Base-by-base conservation (phyloP, 2,888 invertebrate genomes). In the Lepidocyrtinus sp. region DNA sequence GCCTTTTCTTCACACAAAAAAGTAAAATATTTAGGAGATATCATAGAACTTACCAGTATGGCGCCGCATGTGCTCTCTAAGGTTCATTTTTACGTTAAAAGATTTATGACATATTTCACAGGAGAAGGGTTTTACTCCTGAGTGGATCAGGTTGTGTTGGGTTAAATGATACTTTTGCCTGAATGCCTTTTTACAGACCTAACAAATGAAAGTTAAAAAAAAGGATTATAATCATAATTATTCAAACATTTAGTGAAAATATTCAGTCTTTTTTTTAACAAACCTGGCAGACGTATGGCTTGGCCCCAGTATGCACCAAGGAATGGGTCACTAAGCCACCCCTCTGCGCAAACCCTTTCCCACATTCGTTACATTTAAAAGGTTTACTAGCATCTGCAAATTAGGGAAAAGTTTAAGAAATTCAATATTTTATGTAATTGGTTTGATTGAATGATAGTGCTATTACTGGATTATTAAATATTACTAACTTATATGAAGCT, bases 41-140 rank as follows among this genome's bases (percentile, higher is more conserved):
- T 36, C 5, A 12, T 36, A 36, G 12, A 36, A 36, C 22, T 12
- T 68, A 75, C 76, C 79, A 12, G 85, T 85, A 36, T 85, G 85
- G 26, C 85, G 46, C 59, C 85, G 64, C 85, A 85, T 85, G 65
- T 85, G 85, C 45, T 85, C 85, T 15, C 84, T 71, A 19, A 85
- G 71, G 73, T 85, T 85, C 85, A 85, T 85, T 81, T 85, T 85
- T 2, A 85, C 85, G 62, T 85, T 85, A 26, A 85, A 85, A 1
- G 75, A 77, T 46, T 83, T 83, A 21, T 78, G 62, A 62, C 85
- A 85, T 22, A 85, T 80, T 21, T 85, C 84, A 77, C 85, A 85
- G 1, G 76, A 68, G 26, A 83, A 84, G 1, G 85, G 85, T 50
- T 85, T 85, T 0, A 83, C 74, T 21, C 85, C 85, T 0, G 85